A percentile compares a stretch with the other conserved stretches of the same genome.
phyloP scores from a whole-genome alignment of 2,113 vertebrate genomes.

The Chionodraco myersi region DNA sequence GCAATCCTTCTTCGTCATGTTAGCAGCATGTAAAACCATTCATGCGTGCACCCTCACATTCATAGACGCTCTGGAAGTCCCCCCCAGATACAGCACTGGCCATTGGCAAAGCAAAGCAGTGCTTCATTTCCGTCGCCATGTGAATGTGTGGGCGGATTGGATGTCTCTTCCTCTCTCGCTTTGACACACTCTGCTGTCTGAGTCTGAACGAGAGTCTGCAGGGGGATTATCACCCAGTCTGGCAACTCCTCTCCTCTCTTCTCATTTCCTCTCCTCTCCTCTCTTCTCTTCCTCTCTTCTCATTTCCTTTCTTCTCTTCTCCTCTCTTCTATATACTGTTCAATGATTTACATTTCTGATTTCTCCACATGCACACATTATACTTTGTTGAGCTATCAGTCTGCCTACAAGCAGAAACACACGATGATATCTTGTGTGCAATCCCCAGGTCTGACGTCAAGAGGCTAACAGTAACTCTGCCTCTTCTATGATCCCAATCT shows the following conservation, averaged over 20 bases:
- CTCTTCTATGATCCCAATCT: neutral
- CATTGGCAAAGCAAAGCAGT: constrained; percentile 39
- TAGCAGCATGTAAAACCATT: constrained; percentile 3
- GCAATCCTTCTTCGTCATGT: neutral
- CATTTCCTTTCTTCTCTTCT: too few species aligned
- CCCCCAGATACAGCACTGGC: constrained; percentile 31
- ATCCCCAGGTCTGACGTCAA: neutral
- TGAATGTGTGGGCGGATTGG: constrained; percentile 29
- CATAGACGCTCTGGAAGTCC: neutral
- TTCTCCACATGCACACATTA: neutral
- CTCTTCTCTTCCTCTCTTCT: too few species aligned
- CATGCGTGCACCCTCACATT: neutral
- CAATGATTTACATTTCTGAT: too few species aligned
- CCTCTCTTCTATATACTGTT: too few species aligned
- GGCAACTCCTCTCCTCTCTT: neutral
- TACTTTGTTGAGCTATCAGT: neutral
- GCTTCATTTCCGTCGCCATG: constrained; percentile 40
- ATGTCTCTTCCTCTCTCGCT: constrained; percentile 38
- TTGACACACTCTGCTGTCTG: constrained; percentile 50
- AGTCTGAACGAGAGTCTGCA: constrained; percentile 54
- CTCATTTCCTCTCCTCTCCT: too few species aligned
- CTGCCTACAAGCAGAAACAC: neutral
- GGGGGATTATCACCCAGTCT: constrained; percentile 61
- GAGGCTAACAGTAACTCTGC: neutral
- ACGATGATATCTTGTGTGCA: neutral